Conservation (phyloP, 2,888 invertebrate species). For the Pecten maximus region DNA sequence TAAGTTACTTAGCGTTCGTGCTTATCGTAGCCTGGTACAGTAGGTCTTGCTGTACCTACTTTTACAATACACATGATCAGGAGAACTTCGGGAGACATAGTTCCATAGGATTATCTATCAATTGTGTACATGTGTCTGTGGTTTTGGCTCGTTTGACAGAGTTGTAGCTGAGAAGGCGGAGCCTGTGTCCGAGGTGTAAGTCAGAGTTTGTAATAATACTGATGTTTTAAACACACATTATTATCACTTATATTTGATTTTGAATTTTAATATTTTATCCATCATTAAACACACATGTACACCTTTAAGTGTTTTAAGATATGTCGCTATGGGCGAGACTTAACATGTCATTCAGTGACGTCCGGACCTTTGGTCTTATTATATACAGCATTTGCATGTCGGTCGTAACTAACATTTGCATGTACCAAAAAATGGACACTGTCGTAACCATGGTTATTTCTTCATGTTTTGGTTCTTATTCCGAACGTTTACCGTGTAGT, state of each 20-base stretch:
- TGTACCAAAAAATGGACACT: no score
- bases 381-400: no score
- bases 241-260: not conserved
- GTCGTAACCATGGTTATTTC: no score
- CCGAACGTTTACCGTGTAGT: no score
- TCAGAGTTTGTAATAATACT: not conserved
- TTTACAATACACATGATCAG: no score
- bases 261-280: not conserved
- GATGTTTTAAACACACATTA: not conserved
- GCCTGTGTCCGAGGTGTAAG: not conserved
- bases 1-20: no score
- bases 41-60: no score
- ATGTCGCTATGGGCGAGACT: not conserved
- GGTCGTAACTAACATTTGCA: no score
- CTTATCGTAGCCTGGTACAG: no score
- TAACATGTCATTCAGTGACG: not conserved
- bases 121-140: not conserved
- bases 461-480: no score
- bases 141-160: slow-evolving; percentile 14
- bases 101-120: no score
- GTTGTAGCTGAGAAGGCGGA: not conserved
- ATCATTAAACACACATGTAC: not conserved
- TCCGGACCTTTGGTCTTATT: not conserved
- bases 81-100: no score
- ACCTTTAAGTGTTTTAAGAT: not conserved